A percentile compares a stretch with the other conserved stretches of the same genome.
phyloP scores from a whole-genome alignment of 2,113 vertebrate genomes.

The Apus apus region DNA sequence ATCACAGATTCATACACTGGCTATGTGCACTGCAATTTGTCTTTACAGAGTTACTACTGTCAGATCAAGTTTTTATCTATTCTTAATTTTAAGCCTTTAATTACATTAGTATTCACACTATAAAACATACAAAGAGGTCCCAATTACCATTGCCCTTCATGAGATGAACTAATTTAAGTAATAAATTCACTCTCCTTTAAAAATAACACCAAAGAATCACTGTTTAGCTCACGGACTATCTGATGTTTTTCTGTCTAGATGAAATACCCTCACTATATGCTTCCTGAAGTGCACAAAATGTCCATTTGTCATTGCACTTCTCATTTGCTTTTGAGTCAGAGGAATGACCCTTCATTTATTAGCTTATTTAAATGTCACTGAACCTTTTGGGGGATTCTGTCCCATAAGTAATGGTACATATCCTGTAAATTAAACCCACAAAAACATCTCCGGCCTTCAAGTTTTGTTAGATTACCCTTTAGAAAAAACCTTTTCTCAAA shows the following conservation, averaged over 20 bases:
- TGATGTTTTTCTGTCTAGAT: neutral
- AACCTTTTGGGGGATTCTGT: neutral
- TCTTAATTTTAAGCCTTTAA: slow-evolving; percentile 71
- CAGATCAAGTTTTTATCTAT: slow-evolving; percentile 69
- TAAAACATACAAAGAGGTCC: slow-evolving; percentile 53
- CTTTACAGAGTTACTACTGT: slow-evolving; percentile 47
- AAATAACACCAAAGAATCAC: neutral
- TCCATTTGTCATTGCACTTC: slow-evolving; percentile 18
- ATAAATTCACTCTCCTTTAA: slow-evolving; percentile 29
- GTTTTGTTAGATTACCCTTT: neutral
- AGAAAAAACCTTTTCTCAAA: neutral
- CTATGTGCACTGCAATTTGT: slow-evolving; percentile 45
- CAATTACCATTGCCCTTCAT: slow-evolving; percentile 52
- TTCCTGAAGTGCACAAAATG: neutral
- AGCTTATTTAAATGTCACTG: slow-evolving; percentile 45
- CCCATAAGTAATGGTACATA: neutral
- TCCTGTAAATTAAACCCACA: slow-evolving; percentile 5
- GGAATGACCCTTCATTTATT: slow-evolving; percentile 4
- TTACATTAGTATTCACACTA: slow-evolving; percentile 61
- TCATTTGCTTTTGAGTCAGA: slow-evolving; percentile 9
- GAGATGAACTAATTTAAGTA: slow-evolving; percentile 61
- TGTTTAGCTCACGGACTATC: neutral
- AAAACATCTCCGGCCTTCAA: neutral
- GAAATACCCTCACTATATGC: neutral
- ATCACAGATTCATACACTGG: slow-evolving; percentile 37